Conservation (phyloP, 2,888 invertebrate genomes). For the Mimas tiliae region DNA sequence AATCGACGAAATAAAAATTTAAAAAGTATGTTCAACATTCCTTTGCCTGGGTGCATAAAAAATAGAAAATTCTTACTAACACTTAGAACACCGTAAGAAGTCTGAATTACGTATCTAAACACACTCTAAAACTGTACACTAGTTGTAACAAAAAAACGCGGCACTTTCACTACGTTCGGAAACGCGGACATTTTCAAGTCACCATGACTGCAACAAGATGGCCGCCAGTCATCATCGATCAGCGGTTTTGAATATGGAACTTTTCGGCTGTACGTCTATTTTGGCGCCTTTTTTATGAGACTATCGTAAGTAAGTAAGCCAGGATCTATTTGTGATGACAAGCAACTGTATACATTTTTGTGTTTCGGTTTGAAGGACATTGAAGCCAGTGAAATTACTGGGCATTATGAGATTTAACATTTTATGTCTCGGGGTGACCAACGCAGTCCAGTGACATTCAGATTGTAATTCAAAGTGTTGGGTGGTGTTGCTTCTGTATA, state of each 20-base stretch:
- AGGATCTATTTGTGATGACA: no score
- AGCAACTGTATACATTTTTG: no score
- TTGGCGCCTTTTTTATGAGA: neutral
- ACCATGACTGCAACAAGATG: slow-evolving; percentile 42
- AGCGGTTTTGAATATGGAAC: slow-evolving; percentile 36
- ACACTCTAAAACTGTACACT: neutral
- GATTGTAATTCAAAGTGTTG: no score
- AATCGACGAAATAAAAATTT: neutral
- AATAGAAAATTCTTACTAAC: neutral
- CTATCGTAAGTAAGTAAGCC: neutral
- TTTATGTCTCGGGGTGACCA: no score
- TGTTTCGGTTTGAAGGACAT: no score
- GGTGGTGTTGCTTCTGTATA: no score
- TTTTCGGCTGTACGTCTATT: neutral
- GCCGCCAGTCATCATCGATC: slow-evolving; percentile 43
- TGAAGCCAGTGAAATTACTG: no score
- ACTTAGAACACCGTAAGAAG: neutral
- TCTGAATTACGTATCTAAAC: slow-evolving; percentile 1
- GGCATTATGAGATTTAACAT: no score
- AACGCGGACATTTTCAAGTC: slow-evolving; percentile 38
- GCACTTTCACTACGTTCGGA: slow-evolving; percentile 42
- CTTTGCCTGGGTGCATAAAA: neutral
- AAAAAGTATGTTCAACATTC: neutral
- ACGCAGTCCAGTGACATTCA: no score
- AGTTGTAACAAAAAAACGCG: slow-evolving; percentile 31